Evolutionary conservation across 2,888 invertebrate species (phyloP).

Genomic region (Ecliptopera silaceata): DNA sequence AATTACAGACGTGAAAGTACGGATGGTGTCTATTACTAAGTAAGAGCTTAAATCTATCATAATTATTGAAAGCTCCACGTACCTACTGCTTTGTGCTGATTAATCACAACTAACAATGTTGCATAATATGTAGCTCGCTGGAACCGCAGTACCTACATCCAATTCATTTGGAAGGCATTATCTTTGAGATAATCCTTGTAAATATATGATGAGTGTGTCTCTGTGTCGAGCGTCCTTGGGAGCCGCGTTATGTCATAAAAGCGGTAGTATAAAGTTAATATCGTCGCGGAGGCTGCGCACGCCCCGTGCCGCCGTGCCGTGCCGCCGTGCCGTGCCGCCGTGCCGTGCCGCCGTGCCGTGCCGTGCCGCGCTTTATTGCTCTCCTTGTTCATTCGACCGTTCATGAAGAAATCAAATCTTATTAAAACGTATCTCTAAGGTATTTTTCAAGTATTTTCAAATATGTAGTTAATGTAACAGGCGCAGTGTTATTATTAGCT

Average conservation of each 20-base stretch:
- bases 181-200: slow-evolving; percentile 2
- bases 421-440: too few relatives aligned
- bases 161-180: slow-evolving; percentile 2
- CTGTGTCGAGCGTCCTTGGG: slow-evolving; percentile 13
- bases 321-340: neutral
- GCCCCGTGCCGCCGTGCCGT: neutral
- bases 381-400: neutral
- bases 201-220: slow-evolving; percentile 3
- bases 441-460: too few relatives aligned
- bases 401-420: neutral
- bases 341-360: neutral
- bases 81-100: too few relatives aligned
- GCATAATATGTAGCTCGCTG: too few relatives aligned
- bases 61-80: too few relatives aligned
- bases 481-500: too few relatives aligned
- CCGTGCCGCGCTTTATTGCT: slow-evolving; percentile 3
- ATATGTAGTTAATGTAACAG: too few relatives aligned
- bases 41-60: too few relatives aligned
- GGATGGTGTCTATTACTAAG: too few relatives aligned
- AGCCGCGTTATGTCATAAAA: slow-evolving; percentile 16
- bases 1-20: too few relatives aligned
- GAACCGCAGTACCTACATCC: too few relatives aligned
- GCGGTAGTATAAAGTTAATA: slow-evolving; percentile 17
- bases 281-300: neutral
- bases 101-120: too few relatives aligned